These are phyloP conservation scores for Prochilodus magdalenae DNA, from an alignment of 2,113 vertebrate genomes.

Conservation along the genomic window DNA sequence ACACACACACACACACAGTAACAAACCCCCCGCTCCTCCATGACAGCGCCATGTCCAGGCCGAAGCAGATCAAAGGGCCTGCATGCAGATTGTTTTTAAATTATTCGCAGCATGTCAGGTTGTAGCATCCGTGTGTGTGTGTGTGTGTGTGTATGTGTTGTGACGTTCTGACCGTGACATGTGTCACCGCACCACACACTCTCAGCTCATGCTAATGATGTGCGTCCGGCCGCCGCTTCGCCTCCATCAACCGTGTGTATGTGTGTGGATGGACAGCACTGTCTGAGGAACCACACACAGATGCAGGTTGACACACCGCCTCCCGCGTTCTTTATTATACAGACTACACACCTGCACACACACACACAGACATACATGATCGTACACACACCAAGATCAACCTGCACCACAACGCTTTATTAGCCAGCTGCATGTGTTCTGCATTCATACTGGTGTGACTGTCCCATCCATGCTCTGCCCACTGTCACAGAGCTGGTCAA, in stretches of 20 bases:
- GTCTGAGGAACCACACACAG: slow-evolving; percentile 46
- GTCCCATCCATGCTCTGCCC: no score
- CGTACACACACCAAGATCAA: neutral
- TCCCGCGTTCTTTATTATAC: neutral
- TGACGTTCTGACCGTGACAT: slow-evolving; percentile 80
- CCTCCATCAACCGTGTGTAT: slow-evolving; percentile 40
- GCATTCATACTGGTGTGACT: no score
- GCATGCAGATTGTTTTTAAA: slow-evolving; percentile 81
- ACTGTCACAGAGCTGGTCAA: no score
- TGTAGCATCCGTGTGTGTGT: slow-evolving; percentile 69
- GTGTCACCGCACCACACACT: slow-evolving; percentile 78
- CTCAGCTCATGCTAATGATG: slow-evolving; percentile 77
- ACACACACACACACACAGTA: slow-evolving; percentile 58
- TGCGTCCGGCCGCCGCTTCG: slow-evolving; percentile 67
- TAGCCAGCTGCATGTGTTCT: no score
- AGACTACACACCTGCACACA: slow-evolving; percentile 23
- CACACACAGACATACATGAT: neutral
- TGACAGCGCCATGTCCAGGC: slow-evolving; percentile 75
- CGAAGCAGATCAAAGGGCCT: slow-evolving; percentile 78
- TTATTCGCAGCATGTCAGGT: slow-evolving; percentile 80
- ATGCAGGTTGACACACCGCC: neutral
- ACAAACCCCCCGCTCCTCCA: slow-evolving; percentile 48
- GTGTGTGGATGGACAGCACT: slow-evolving; percentile 59
- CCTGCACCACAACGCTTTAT: slow-evolving; percentile 28
- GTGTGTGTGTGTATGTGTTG: slow-evolving; percentile 25